Percentiles rank a stretch among this genome's conserved stretches.
Evolutionary conservation across 2,113 vertebrate species (phyloP).

Genomic region (Odontesthes bonariensis): DNA sequence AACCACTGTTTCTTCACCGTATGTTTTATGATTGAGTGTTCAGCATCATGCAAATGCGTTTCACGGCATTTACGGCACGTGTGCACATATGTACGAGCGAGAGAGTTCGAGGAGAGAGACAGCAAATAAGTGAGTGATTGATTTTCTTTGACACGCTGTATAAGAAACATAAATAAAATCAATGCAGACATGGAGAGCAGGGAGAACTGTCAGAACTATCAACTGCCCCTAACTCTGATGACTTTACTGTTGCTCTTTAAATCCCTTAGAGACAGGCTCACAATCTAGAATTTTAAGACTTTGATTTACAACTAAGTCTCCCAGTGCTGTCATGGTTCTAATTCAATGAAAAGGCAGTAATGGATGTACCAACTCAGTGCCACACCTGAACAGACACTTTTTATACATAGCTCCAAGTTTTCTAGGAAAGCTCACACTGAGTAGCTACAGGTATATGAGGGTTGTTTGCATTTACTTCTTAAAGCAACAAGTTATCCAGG

Average conservation of each 20-base stretch:
- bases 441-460: too few species aligned
- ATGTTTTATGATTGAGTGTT: not conserved
- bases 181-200: slow-evolving; percentile 42
- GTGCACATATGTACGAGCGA: not conserved
- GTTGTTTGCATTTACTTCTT: too few species aligned
- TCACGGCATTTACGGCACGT: slow-evolving; percentile 6
- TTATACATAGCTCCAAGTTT: too few species aligned
- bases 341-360: slow-evolving; percentile 32
- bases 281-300: slow-evolving; percentile 34
- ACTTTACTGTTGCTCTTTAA: slow-evolving; percentile 32
- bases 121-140: slow-evolving; percentile 40
- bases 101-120: not conserved
- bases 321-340: slow-evolving; percentile 5
- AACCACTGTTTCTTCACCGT: not conserved
- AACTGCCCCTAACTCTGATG: slow-evolving; percentile 28
- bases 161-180: slow-evolving; percentile 54
- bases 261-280: slow-evolving; percentile 40
- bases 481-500: too few species aligned
- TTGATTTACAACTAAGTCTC: slow-evolving; percentile 17
- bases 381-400: not conserved
- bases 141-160: slow-evolving; percentile 63
- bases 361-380: not conserved
- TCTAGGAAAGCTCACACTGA: too few species aligned
- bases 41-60: not conserved
- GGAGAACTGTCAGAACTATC: slow-evolving; percentile 49